These are phyloP conservation scores for Myripristis murdjan DNA, from an alignment of 2,797 vertebrate species.

Conservation along the genomic window DNA sequence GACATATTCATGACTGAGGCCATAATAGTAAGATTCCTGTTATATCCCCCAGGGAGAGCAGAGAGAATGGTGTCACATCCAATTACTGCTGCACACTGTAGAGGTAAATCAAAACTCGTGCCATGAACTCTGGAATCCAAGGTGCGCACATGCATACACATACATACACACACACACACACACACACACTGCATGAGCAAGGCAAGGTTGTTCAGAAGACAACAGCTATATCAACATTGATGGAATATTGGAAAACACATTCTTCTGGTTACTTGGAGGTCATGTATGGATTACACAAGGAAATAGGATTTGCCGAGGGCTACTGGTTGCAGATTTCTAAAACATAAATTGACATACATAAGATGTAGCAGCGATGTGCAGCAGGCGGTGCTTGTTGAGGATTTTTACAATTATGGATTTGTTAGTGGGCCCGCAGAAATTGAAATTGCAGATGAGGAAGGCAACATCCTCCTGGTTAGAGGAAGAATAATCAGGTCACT, in stretches of 20 bases:
- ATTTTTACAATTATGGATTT: constrained; percentile 77
- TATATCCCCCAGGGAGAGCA: constrained; percentile 78
- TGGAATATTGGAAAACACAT: constrained; percentile 78
- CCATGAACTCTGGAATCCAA: constrained; percentile 73
- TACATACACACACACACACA: constrained; percentile 10
- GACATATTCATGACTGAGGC: constrained; percentile 85
- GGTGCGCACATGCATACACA: constrained; percentile 25
- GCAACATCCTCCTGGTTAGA: constrained; percentile 37
- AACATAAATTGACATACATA: constrained; percentile 77
- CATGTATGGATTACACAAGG: constrained; percentile 76
- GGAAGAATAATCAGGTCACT: constrained; percentile 50
- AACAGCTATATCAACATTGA: constrained; percentile 74
- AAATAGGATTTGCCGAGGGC: constrained; percentile 74
- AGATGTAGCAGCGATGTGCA: constrained; percentile 45
- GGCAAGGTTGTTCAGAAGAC: constrained; percentile 37
- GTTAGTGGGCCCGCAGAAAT: constrained; percentile 54
- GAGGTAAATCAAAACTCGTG: constrained; percentile 83
- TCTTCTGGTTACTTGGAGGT: constrained; percentile 68
- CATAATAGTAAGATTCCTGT: constrained; percentile 85
- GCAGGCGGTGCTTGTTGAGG: constrained; percentile 50
- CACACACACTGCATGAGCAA: constrained; percentile 31
- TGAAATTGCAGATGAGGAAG: constrained; percentile 73
- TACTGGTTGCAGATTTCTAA: constrained; percentile 58
- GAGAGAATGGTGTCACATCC: constrained; percentile 85
- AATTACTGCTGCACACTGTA: constrained; percentile 81